Conservation (phyloP, 2,113 vertebrate species). For the Callithrix jacchus region DNA sequence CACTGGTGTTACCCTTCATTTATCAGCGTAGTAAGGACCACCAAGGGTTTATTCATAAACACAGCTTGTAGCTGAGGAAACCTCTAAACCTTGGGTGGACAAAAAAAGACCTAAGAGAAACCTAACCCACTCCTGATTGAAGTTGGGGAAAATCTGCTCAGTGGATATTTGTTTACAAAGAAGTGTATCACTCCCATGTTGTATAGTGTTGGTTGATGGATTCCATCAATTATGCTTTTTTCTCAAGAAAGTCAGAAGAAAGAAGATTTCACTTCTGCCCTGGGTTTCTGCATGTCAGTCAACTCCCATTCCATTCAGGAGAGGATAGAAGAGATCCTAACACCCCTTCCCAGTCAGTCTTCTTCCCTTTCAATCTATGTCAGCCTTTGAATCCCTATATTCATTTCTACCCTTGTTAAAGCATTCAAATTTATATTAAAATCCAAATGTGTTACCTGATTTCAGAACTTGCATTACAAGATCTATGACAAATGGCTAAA, state of each 20-base stretch:
- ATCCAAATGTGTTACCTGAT: neutral
- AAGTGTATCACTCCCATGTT: neutral
- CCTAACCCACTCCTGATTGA: neutral
- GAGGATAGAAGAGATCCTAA: neutral
- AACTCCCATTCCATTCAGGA: neutral
- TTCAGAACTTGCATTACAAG: neutral
- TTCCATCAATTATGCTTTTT: neutral
- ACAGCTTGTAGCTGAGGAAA: neutral
- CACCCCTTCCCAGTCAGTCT: accelerated
- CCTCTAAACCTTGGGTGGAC: neutral
- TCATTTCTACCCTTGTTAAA: neutral
- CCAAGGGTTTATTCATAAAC: neutral
- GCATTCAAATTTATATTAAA: neutral
- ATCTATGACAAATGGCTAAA: neutral
- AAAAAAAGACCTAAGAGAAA: neutral
- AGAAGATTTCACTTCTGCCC: neutral
- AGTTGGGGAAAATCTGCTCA: neutral
- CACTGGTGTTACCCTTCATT: slow-evolving; percentile 8
- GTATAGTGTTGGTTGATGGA: neutral
- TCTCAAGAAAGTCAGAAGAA: neutral
- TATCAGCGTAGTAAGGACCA: neutral
- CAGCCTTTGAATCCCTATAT: neutral
- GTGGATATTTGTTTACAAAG: neutral
- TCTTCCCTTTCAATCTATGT: neutral
- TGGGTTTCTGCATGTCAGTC: neutral